Base-by-base conservation (phyloP, 1,140 invertebrate species). In the Macrosteles quadrilineatus region DNA sequence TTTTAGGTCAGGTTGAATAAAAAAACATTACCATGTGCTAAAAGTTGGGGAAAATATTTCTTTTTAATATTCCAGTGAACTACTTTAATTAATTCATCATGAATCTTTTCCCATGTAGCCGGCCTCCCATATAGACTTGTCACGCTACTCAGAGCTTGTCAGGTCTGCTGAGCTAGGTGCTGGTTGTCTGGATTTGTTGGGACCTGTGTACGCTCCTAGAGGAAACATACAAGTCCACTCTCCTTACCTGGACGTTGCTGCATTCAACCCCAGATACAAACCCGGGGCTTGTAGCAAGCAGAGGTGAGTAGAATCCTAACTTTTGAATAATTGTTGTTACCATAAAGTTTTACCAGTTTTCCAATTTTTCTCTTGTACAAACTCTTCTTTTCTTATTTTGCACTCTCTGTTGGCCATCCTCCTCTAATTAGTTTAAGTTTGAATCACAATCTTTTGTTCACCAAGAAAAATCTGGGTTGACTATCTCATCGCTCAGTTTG, bases 161-260 rank as follows among this genome's bases (percentile, higher is more conserved):
- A 86, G 90, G 67, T 86, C 88, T 59, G 84, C 86, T 23, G 88
- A 90, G 30, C 86, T 90, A 68, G 87, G 88, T 57, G 84, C 86
- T 25, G 88, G 90, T 67, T 89, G 90, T 36, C 85, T 91, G 1
- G 91, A 93, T 82, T 79, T 92, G n/a, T 80, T 92, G 9, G 90
- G 88, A 30, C 89, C 91, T 62, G 87, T 93, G 17, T 93, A 93
- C 76, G 90, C 90, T 25, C 90, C 91, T 2, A 83, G 91, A 67
- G 90, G 90, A n/a, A 92, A 93, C 74, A 91, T 92, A 69, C 88
- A 91, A 77, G 87, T 93, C 4, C 89, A 92, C 76, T 89, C 90
- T 55, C 91, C 91, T 0, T 92, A 90, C 79, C 79, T 93, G 6
- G 90, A 93, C 75, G 86, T 92, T 1, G 87, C 89, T 0, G 88